Evolutionary conservation across 92 coral and sea anemone species (phyloP), one percentile per base, ranked within the genome.

Genomic region (Porites rus): DNA sequence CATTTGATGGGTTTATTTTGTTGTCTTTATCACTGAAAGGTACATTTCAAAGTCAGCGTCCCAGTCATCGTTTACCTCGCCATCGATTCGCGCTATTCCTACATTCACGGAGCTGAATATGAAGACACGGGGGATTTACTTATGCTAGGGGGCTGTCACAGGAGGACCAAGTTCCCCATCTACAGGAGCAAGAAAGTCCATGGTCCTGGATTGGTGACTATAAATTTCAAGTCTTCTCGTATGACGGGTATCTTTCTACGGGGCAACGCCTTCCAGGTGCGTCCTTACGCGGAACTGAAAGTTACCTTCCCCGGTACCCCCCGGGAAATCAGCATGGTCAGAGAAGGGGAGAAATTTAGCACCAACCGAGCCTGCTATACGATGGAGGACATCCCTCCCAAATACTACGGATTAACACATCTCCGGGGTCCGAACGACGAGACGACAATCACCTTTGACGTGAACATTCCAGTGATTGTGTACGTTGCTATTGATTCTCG

Each of bases 341-440:
- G 96, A 78, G 92, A 94, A 4, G 98, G 98, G 10, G 98, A 96
- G 75, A 96, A 96, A 84, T 96, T 94, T 86, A 92, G 96, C 85
- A 92, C 97, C 10, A 88, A 96, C 68, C 95, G 98, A 51, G 67
- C 12, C 13, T 94, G 98, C 76, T 94, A 94, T 74, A 67, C 65
- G 28, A 96, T 96, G 94, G 89, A 71, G 24, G 95, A 96, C 78
- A 85, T 96, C 54, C 96, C 98, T 0, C 94, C 98, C 69, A 94
- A 88, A 86, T 96, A 83, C 87, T 78, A 96, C 91, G 98, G 98
- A n/a, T 60, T 94, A 85, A 92, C 96, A 8, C 98, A 96, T 90
- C 87, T 96, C 80, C 90, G 98, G 18, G 91, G 97, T 16, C 88
- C 88, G 5, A 84, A 84, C 79, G 86, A 82, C 28, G 69, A 72